Base-by-base conservation (phyloP, 2,888 invertebrate species). In the Ditula angustiorana region DNA sequence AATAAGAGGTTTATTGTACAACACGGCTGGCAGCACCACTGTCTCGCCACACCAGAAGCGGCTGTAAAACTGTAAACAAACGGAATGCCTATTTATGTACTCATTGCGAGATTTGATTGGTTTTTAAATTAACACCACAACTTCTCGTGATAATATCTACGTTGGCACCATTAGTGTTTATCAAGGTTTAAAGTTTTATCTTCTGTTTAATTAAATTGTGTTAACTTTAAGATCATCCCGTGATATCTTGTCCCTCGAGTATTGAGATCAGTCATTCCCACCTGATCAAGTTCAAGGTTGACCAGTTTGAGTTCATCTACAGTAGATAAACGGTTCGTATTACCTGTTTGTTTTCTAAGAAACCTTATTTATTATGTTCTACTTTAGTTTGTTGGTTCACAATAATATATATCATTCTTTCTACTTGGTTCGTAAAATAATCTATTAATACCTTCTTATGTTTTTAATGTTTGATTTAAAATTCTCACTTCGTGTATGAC, bases 241-340 rank as follows among this genome's bases (percentile, higher is more conserved):
- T 60, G n/a, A 23, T 52, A 41, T 53, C n/a, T 19, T 2, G 28
- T n/a, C 47, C 30, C 1, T 41, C 28, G 49, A 47, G 23, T 56
- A 41, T 50, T 44, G 28, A 47, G 8, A 24, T 30, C 56, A 30
- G 37, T 61, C 55, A 61, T 13, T 30, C 23, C 26, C 30, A 26
- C 30, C 16, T 33, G 35, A 57, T 59, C 71, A 71, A 71, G 71
- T 68, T 69, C 71, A 71, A 71, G 71, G 71, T 68, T 66, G 56
- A 37, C 44, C 7, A 56, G 30, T 64, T 66, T 49, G 67, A 69
- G 67, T 70, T 65, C 67, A 64, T 59, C 33, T 52, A 55, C 35
- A 35, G 19, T 30, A 37, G 21, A n/a, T 55, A 56, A 58, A 66
- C 57, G 61, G 66, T 61, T n/a, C 28, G 75, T 67, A 44, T 60